A percentile compares a stretch with the other conserved stretches of the same genome.
These are phyloP conservation scores for Pomatorhinus ruficollis DNA, from an alignment of 2,113 vertebrate species.

Conservation along the genomic window DNA sequence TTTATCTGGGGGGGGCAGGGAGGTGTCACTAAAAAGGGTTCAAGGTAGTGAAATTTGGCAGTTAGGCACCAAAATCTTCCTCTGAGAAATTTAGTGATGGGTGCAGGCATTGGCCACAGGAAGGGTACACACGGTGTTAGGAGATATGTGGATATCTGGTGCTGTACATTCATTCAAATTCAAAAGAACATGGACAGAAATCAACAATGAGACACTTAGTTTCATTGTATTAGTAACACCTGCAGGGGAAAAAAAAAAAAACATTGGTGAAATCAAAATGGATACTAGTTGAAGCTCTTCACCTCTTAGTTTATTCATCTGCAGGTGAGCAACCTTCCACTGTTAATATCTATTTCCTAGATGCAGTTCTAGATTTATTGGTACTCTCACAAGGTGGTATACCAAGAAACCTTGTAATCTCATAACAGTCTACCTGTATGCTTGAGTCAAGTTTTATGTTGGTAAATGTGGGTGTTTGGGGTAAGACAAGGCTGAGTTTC, in stretches of 20 bases:
- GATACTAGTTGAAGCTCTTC: background rate
- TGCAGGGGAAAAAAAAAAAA: background rate
- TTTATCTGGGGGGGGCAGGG: rapidly evolving
- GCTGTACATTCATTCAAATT: background rate
- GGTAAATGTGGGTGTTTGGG: background rate
- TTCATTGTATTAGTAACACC: background rate
- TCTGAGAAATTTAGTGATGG: background rate
- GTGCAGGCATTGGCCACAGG: no score
- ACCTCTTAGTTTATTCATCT: background rate
- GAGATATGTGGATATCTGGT: background rate
- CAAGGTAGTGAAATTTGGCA: background rate
- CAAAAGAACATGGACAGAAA: background rate
- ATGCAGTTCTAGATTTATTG: background rate
- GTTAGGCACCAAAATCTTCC: background rate
- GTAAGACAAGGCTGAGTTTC: background rate
- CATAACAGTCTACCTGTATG: background rate
- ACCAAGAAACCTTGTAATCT: background rate
- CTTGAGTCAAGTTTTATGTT: background rate
- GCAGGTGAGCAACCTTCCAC: background rate
- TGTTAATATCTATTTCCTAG: background rate
- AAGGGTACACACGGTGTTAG: rapidly evolving
- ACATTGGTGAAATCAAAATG: background rate
- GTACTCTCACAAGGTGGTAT: background rate
- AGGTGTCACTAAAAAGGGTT: rapidly evolving
- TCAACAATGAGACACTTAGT: background rate